Conservation (phyloP, 2,888 invertebrate species). For the Himalopsyche anomala region DNA sequence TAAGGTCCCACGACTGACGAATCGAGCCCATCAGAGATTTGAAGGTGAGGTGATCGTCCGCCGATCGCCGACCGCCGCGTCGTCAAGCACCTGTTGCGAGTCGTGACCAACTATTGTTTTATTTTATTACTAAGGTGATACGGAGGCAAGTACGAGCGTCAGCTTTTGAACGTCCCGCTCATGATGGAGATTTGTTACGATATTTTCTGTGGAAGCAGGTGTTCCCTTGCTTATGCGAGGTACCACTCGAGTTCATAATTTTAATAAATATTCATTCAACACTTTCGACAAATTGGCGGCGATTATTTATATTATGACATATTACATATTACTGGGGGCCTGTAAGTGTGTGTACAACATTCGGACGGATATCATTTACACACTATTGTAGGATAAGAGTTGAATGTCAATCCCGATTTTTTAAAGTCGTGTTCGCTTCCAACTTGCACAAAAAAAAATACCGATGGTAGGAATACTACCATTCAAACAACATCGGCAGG, state of each 20-base stretch:
- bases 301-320: not conserved
- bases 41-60: constrained; percentile 29
- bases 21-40: not conserved
- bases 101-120: constrained; percentile 22
- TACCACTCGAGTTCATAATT: not conserved
- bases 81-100: constrained; percentile 10
- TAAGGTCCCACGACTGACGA: constrained; percentile 27
- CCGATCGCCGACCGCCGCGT: constrained; percentile 17
- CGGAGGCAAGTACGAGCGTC: too few species aligned
- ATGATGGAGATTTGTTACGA: constrained; percentile 22
- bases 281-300: not conserved
- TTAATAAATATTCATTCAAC: not conserved
- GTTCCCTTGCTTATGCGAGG: not conserved
- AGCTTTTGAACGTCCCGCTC: constrained; percentile 3
- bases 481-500: too few species aligned
- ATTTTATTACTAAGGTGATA: not conserved
- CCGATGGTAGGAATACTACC: too few species aligned
- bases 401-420: too few species aligned
- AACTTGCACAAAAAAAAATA: too few species aligned
- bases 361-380: too few species aligned
- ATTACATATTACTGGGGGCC: too few species aligned
- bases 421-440: too few species aligned
- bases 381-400: too few species aligned
- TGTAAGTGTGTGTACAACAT: too few species aligned
- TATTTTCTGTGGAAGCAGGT: constrained; percentile 28